Conservation (phyloP, 2,888 invertebrate genomes). For the Noctua janthe region DNA sequence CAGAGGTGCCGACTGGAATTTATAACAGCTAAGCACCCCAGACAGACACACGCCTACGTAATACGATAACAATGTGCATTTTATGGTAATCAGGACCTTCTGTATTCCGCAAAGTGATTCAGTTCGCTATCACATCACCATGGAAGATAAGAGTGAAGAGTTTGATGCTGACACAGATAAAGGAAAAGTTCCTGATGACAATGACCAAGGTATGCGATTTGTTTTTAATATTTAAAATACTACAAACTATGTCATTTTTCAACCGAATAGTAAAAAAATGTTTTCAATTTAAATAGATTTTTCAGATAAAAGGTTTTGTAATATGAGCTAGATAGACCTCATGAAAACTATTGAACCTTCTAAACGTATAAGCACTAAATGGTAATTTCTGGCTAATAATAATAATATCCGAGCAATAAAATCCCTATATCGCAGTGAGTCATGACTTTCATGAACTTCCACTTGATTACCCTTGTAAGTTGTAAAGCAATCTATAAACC, state of each 20-base stretch:
- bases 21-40: conserved; percentile 56
- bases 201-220: conserved; percentile 63
- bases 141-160: conserved; percentile 34
- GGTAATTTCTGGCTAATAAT: conserved; percentile 13
- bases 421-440: conserved; percentile 31
- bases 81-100: conserved; percentile 34
- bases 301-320: neutral
- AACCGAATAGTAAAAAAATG: neutral
- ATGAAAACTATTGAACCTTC: conserved; percentile 38
- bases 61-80: conserved; percentile 50
- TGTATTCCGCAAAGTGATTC: conserved; percentile 22
- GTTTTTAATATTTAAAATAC: neutral
- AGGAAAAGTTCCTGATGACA: conserved; percentile 50
- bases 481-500: conserved; percentile 61
- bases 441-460: conserved; percentile 59
- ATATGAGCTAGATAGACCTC: neutral
- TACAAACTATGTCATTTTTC: neutral
- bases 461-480: conserved; percentile 54
- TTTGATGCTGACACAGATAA: conserved; percentile 34
- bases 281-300: neutral
- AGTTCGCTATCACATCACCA: conserved; percentile 31
- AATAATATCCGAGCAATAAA: conserved; percentile 47
- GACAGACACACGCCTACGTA: conserved; percentile 55
- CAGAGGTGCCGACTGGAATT: conserved; percentile 61
- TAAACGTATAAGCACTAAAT: conserved; percentile 22